Conservation (phyloP, 2,113 vertebrate genomes). For the Chaetodon auriga region DNA sequence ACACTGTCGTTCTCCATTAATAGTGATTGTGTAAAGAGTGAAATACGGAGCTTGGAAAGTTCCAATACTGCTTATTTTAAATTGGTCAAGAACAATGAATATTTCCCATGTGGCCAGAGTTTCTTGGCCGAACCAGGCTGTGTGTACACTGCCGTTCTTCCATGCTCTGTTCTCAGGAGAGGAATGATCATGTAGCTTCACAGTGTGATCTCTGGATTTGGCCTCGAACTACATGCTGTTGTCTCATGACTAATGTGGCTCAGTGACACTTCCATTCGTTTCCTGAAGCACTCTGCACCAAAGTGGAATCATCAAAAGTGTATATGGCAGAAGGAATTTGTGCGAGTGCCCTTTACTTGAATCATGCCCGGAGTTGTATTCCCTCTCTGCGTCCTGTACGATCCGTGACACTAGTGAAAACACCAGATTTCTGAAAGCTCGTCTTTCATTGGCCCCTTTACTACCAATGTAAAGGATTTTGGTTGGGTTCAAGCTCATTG, state of each 20-base stretch:
- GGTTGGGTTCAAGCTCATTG: background rate
- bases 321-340: background rate
- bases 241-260: background rate
- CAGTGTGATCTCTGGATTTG: background rate
- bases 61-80: background rate
- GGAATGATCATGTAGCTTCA: background rate
- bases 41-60: background rate
- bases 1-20: background rate
- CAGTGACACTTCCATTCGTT: background rate
- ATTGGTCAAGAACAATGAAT: too few species aligned
- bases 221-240: background rate
- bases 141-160: background rate
- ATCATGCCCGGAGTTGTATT: background rate
- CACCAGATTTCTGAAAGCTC: background rate
- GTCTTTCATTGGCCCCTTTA: background rate
- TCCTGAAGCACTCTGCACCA: background rate
- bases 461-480: background rate
- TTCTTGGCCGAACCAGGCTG: background rate
- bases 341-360: background rate
- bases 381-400: background rate
- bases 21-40: background rate
- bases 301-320: background rate
- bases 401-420: background rate
- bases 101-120: background rate
- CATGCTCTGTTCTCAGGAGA: background rate